Conservation (phyloP, 1,140 invertebrate species). For the Brachionus rotundiformis region DNA sequence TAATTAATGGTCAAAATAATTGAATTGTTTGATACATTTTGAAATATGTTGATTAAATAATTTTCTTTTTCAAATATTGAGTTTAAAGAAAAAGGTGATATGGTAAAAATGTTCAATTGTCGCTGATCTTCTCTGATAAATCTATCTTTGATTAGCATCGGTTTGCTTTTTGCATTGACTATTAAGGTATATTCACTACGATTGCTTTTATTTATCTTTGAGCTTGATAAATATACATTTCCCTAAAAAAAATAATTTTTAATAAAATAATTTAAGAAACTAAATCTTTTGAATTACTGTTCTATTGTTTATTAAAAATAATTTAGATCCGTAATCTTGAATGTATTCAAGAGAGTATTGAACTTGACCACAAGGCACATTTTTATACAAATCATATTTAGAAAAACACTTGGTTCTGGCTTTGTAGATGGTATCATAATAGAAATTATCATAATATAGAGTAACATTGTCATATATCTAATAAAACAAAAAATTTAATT, state of each 20-base stretch:
- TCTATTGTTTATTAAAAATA: not conserved
- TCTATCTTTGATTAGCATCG: not conserved
- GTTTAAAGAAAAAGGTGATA: not conserved
- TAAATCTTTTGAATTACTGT: constrained; percentile 1
- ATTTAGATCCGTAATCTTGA: not conserved
- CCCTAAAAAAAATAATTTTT: not conserved
- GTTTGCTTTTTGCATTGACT: not conserved
- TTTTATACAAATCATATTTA: not conserved
- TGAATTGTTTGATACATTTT: not conserved
- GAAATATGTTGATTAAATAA: not conserved
- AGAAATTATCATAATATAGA: not conserved
- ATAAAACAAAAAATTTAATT: not conserved
- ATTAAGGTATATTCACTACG: not conserved
- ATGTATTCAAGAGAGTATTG: constrained; percentile 7
- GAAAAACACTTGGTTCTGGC: not conserved
- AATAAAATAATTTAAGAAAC: not conserved
- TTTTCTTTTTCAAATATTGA: not conserved
- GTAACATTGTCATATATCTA: constrained; percentile 1
- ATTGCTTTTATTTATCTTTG: not conserved
- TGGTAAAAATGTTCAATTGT: not conserved
- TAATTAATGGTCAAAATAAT: constrained; percentile 8
- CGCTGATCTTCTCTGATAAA: not conserved
- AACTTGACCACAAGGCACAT: not conserved
- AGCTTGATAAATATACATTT: constrained; percentile 8
- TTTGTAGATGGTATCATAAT: constrained; percentile 10